Conservation (phyloP, 2,888 invertebrate species). For the Exephanes ischioxanthus region DNA sequence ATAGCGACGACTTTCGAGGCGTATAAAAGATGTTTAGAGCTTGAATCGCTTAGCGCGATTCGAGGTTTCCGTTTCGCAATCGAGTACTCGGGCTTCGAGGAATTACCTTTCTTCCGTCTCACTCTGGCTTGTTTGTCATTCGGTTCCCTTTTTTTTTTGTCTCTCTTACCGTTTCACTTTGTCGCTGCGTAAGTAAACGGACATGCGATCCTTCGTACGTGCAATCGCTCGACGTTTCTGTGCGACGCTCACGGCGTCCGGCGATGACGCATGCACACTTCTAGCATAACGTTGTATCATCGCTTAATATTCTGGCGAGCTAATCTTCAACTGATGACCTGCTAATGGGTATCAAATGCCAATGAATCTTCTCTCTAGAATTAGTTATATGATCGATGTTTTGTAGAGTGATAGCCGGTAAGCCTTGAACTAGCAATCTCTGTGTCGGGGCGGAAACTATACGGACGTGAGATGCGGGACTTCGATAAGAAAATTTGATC, state of each 20-base stretch:
- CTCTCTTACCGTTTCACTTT: slow-evolving; percentile 2
- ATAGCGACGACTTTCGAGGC: not conserved
- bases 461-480: too few relatives aligned
- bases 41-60: not conserved
- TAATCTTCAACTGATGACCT: not conserved
- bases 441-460: too few relatives aligned
- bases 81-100: slow-evolving; percentile 18
- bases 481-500: not conserved
- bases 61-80: slow-evolving; percentile 22
- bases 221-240: slow-evolving; percentile 7
- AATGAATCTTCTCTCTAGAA: not conserved
- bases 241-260: not conserved
- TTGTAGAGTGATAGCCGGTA: not conserved
- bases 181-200: slow-evolving; percentile 25
- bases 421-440: too few relatives aligned
- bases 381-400: not conserved
- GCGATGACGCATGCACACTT: not conserved
- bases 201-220: slow-evolving; percentile 34
- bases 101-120: slow-evolving; percentile 27
- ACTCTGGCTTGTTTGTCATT: not conserved
- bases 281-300: not conserved
- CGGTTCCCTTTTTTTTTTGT: slow-evolving; percentile 12
- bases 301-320: slow-evolving; percentile 2
- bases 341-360: slow-evolving; percentile 2
- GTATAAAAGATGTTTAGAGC: not conserved